Percentiles rank a stretch among this genome's conserved stretches.
Conservation (phyloP, 2,113 vertebrate genomes). For the Platysteira castanea region DNA sequence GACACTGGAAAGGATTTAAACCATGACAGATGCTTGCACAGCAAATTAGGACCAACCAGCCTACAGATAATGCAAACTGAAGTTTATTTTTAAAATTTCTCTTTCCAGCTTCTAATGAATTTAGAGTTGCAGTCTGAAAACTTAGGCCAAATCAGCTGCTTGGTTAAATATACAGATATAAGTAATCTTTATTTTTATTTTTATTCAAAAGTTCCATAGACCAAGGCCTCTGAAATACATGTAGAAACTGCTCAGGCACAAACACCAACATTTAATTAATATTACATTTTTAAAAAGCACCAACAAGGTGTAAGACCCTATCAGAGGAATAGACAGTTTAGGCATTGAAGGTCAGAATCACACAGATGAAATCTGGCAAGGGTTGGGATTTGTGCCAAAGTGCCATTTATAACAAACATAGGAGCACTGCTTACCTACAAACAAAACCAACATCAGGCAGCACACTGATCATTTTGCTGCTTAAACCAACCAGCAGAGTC, state of each 20-base stretch:
- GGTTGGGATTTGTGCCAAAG: background rate
- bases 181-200: background rate
- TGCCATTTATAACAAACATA: background rate
- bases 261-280: background rate
- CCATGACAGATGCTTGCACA: background rate
- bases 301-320: background rate
- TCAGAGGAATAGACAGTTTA: rapidly evolving
- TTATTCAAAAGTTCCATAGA: background rate
- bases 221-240: background rate
- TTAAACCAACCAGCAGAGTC: background rate
- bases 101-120: background rate
- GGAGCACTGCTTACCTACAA: background rate
- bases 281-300: background rate
- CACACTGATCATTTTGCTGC: background rate
- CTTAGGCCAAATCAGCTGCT: background rate
- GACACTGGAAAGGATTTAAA: background rate
- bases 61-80: background rate
- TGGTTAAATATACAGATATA: background rate
- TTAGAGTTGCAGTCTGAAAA: background rate
- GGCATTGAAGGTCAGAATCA: background rate
- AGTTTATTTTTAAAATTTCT: background rate
- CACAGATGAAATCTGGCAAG: background rate
- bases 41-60: background rate
- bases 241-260: background rate
- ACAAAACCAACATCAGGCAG: background rate